These are phyloP conservation scores for Drosophila pegasa DNA, from an alignment of 2,888 invertebrate genomes.

Conservation along the genomic window DNA sequence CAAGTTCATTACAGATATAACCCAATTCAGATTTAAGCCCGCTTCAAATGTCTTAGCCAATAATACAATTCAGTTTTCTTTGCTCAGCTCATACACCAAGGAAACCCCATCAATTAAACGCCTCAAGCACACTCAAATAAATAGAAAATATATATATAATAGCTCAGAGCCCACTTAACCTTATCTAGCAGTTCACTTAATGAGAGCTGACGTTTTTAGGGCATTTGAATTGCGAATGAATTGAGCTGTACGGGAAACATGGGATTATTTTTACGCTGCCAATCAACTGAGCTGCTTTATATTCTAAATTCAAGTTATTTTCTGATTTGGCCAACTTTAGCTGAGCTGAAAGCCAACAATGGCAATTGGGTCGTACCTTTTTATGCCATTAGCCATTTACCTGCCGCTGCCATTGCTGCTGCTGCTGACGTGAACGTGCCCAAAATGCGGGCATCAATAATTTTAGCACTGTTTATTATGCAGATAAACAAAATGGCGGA, in stretches of 20 bases:
- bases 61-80: not conserved
- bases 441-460: constrained; percentile 77
- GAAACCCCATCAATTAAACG: not conserved
- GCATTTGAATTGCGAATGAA: not conserved
- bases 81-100: not conserved
- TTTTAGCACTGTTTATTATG: constrained; percentile 75
- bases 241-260: not conserved
- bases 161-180: not conserved
- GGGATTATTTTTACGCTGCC: not conserved
- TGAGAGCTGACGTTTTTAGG: not conserved
- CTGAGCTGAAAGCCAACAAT: constrained; percentile 27
- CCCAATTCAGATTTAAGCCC: not conserved
- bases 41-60: not conserved
- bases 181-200: constrained; percentile 1
- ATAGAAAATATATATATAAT: not conserved
- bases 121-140: not conserved
- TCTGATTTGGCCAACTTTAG: constrained; percentile 18
- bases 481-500: constrained; percentile 75
- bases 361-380: constrained; percentile 34
- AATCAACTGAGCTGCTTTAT: constrained; percentile 12
- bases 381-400: constrained; percentile 32
- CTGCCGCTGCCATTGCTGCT: constrained; percentile 55
- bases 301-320: constrained; percentile 1
- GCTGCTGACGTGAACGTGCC: constrained; percentile 61
- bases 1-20: not conserved